phyloP scores from a whole-genome alignment of 1,140 invertebrate genomes.

The Samia ricini region DNA sequence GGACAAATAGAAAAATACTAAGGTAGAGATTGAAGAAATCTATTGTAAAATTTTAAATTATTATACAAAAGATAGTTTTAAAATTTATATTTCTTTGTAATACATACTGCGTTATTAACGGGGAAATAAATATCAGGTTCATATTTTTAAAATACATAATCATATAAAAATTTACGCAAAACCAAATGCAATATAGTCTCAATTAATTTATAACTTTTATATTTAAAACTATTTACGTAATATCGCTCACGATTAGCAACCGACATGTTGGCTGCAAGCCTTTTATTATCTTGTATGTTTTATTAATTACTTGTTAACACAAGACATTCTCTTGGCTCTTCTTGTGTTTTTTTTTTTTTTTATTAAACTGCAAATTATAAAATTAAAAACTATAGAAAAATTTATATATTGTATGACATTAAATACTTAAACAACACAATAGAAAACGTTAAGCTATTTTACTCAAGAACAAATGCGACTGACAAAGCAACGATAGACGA shows the following conservation, averaged over 20 bases:
- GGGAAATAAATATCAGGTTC: no score
- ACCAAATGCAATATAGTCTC: neutral
- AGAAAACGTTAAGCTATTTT: no score
- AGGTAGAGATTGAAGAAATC: no score
- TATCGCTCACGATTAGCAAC: neutral
- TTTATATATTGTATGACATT: neutral
- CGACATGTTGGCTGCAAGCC: neutral
- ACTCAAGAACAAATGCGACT: neutral
- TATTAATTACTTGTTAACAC: neutral
- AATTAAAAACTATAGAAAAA: neutral
- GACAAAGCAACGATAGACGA: neutral
- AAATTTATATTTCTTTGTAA: no score
- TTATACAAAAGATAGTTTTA: no score
- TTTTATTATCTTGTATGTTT: conserved; percentile 1
- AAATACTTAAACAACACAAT: neutral
- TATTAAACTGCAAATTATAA: neutral
- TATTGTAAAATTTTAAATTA: no score
- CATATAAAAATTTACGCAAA: neutral
- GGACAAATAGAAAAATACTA: no score
- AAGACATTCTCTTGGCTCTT: neutral
- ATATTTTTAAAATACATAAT: neutral
- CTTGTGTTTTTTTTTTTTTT: no score
- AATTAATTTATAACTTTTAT: neutral
- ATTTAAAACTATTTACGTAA: neutral
- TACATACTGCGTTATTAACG: no score